Conservation (phyloP, 2,797 vertebrate species). For the Dryobates pubescens region DNA sequence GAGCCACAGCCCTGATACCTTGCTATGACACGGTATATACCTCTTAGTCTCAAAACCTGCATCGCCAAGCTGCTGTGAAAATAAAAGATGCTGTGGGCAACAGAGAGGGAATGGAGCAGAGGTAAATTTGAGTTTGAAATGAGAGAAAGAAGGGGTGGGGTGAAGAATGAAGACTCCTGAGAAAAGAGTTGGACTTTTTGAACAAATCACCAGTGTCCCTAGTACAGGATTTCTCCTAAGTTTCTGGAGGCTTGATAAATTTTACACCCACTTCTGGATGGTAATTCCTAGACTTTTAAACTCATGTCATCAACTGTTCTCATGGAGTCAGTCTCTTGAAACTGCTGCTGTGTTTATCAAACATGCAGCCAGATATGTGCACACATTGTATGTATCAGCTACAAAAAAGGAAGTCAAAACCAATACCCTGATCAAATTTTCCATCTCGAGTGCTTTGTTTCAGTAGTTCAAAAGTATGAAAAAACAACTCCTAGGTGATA, state of each 20-base stretch:
- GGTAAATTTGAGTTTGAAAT: slow-evolving; percentile 44
- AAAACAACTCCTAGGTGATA: not conserved
- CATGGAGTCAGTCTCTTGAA: not conserved
- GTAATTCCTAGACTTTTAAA: not conserved
- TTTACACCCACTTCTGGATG: not conserved
- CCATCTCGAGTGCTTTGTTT: not conserved
- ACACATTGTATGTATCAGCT: not conserved
- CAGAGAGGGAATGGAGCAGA: not conserved
- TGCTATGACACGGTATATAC: not conserved
- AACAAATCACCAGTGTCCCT: not conserved
- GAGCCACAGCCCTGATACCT: not conserved
- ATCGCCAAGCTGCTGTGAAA: not conserved
- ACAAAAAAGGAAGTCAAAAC: slow-evolving; percentile 7
- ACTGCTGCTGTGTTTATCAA: not conserved
- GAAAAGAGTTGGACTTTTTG: not conserved
- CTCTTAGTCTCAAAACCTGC: slow-evolving; percentile 14
- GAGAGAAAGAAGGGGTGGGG: not conserved
- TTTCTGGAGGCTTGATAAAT: slow-evolving; percentile 2
- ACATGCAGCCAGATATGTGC: not conserved
- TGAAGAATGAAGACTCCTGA: not conserved
- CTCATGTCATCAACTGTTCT: not conserved
- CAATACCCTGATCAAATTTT: not conserved
- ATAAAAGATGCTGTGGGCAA: not conserved
- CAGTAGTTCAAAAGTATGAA: not conserved
- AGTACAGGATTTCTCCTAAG: not conserved